Evolutionary conservation across 2,113 vertebrate genomes (phyloP).

Genomic region (Dipodomys spectabilis): DNA sequence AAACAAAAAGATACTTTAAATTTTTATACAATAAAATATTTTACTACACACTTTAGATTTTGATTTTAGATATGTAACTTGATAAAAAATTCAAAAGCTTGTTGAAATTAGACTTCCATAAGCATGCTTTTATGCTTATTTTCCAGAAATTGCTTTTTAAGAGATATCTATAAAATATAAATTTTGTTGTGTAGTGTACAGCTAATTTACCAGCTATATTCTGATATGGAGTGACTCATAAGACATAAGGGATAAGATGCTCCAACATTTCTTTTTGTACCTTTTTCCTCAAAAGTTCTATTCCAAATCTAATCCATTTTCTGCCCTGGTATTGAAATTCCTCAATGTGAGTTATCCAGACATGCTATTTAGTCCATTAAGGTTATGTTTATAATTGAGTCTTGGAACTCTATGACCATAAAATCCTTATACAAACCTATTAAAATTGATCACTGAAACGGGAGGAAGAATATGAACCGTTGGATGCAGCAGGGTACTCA

Average conservation of each 20-base stretch:
- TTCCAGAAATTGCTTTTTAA: background rate
- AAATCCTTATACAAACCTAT: background rate
- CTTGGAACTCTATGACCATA: background rate
- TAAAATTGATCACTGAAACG: background rate
- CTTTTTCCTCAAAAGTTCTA: rapidly evolving
- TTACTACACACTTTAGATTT: background rate
- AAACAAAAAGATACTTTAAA: background rate
- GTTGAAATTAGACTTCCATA: background rate
- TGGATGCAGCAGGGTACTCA: background rate
- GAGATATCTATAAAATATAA: background rate
- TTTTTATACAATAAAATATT: background rate
- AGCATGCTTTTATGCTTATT: background rate
- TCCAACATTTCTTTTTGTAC: background rate
- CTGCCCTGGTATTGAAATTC: background rate
- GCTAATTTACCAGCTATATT: background rate
- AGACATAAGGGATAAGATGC: background rate
- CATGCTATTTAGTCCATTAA: background rate
- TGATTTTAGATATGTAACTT: background rate
- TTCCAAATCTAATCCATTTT: background rate
- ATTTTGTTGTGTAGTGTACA: too few species aligned
- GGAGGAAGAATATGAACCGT: background rate
- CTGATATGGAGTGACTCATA: background rate
- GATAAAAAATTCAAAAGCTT: background rate
- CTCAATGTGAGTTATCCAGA: background rate
- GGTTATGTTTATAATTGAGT: background rate